Conservation (phyloP, 2,797 vertebrate genomes). For the Cercopithecus petaurista region DNA sequence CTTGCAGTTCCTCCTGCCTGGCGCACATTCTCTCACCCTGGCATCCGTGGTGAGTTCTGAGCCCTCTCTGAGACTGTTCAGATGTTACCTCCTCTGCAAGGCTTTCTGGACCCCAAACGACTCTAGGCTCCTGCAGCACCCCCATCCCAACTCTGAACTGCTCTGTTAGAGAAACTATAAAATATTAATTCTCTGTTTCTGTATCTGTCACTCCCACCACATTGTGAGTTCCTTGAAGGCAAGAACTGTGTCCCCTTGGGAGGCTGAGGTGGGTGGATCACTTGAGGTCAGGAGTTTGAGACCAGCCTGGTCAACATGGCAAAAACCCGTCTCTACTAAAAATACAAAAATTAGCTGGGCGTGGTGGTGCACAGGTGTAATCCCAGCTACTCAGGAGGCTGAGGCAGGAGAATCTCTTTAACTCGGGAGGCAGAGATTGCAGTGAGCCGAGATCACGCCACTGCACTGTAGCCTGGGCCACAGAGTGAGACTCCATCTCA, state of each 20-base stretch:
- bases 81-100: neutral
- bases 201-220: neutral
- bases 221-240: neutral
- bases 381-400: neutral
- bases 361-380: neutral
- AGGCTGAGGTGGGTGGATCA: neutral
- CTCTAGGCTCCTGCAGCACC: neutral
- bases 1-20: neutral
- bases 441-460: neutral
- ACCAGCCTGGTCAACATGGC: neutral
- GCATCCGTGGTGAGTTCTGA: neutral
- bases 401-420: neutral
- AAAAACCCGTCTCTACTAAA: neutral
- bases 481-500: neutral
- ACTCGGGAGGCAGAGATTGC: neutral
- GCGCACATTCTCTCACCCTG: neutral
- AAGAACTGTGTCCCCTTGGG: neutral
- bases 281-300: neutral
- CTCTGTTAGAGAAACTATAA: neutral
- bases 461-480: neutral
- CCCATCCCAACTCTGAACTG: neutral
- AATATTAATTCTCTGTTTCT: neutral
- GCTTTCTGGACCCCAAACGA: neutral
- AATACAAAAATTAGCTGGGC: neutral
- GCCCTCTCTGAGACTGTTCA: neutral